A percentile compares a stretch with the other conserved stretches of the same genome.
These are phyloP conservation scores for Metacarcinus magister DNA, from an alignment of 2,888 invertebrate species.

Conservation along the genomic window DNA sequence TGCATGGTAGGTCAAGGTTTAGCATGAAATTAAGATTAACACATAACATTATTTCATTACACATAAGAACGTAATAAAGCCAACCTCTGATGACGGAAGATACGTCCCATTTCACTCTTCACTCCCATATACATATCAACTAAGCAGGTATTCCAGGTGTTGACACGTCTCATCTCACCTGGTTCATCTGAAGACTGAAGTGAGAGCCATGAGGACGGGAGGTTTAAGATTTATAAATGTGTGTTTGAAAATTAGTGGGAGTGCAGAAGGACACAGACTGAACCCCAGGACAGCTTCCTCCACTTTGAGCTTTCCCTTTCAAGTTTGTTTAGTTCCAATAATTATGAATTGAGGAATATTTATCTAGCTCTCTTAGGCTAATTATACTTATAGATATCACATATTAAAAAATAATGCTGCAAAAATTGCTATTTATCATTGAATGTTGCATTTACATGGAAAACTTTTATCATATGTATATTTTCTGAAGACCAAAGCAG, in stretches of 20 bases:
- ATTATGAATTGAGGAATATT: not conserved
- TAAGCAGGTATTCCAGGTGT: not conserved
- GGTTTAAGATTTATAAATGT: not conserved
- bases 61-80: not conserved
- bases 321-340: constrained; percentile 49
- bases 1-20: not conserved
- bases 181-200: not conserved
- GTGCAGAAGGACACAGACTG: not conserved
- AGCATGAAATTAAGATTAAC: not conserved
- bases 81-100: not conserved
- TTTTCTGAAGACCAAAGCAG: not conserved
- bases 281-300: not conserved
- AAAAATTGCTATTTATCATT: not conserved
- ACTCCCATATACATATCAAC: not conserved
- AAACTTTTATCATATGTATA: not conserved
- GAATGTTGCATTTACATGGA: not conserved
- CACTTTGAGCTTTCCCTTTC: constrained; percentile 38
- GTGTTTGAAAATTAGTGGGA: not conserved
- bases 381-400: not conserved
- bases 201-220: not conserved
- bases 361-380: not conserved
- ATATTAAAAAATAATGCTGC: not conserved
- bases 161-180: not conserved
- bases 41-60: not conserved
- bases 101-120: not conserved